phyloP scores from a whole-genome alignment of 2,113 vertebrate genomes.

The Passer montanus region DNA sequence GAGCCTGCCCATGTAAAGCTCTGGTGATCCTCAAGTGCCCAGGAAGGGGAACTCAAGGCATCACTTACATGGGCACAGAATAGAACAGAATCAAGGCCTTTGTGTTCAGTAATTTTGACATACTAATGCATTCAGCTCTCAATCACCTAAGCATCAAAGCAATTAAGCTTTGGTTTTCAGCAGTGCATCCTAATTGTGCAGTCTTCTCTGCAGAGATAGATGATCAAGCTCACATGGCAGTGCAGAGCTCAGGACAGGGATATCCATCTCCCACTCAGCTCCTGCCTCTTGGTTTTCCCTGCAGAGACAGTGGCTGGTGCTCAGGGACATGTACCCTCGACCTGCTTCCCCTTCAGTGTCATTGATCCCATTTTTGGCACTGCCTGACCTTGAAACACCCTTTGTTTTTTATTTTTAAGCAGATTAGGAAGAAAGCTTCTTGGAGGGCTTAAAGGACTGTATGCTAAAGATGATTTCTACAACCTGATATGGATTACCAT shows the following conservation, averaged over 20 bases:
- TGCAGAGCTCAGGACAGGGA: background rate
- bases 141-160: conserved; percentile 48
- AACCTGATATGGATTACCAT: conserved; percentile 61
- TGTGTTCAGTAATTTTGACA: conserved; percentile 4
- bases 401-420: conserved; percentile 47
- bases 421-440: conserved; percentile 63
- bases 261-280: background rate
- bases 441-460: conserved; percentile 42
- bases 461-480: conserved; percentile 63
- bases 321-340: background rate
- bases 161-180: conserved; percentile 38
- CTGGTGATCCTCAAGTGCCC: background rate
- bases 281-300: background rate
- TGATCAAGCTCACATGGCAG: background rate
- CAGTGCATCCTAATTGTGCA: conserved; percentile 20
- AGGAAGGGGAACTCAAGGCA: background rate
- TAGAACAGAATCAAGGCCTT: conserved; percentile 8
- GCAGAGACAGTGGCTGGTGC: background rate
- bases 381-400: conserved; percentile 46
- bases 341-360: background rate
- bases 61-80: background rate
- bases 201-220: background rate
- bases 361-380: conserved; percentile 1
- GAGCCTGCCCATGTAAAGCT: background rate
- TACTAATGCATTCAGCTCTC: conserved; percentile 33